phyloP scores from a whole-genome alignment of 2,797 vertebrate genomes.

The Etheostoma nigrum region DNA sequence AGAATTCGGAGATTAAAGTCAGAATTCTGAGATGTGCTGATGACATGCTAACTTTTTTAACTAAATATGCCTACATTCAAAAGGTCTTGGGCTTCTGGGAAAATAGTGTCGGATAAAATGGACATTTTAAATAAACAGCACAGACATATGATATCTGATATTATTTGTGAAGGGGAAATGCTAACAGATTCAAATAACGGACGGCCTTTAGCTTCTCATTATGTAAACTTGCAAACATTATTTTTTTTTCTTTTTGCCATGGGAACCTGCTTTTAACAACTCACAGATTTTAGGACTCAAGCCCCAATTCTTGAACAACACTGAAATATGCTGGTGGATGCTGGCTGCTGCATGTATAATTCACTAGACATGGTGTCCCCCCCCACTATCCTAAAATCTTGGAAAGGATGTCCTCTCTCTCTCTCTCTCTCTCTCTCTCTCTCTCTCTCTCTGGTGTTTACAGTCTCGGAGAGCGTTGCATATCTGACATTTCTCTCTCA shows the following conservation, averaged over 20 bases:
- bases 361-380: constrained; percentile 25
- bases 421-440: neutral
- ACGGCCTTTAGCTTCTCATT: neutral
- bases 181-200: neutral
- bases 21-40: too few species aligned
- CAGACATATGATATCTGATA: neutral
- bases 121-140: neutral
- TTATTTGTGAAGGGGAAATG: neutral
- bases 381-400: constrained; percentile 23
- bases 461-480: constrained; percentile 53
- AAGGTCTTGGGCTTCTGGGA: neutral
- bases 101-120: neutral
- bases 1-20: too few species aligned
- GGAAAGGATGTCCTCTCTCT: constrained; percentile 49
- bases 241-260: neutral
- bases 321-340: neutral
- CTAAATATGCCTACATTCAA: neutral
- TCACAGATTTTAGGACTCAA: neutral
- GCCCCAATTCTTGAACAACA: neutral
- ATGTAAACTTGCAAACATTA: neutral
- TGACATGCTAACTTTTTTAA: too few species aligned
- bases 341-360: constrained; percentile 7
- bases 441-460: constrained; percentile 38
- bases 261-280: neutral
- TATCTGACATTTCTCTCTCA: constrained; percentile 76